Base-by-base conservation (phyloP, 1,140 invertebrate species). In the Drosophila ambigua region DNA sequence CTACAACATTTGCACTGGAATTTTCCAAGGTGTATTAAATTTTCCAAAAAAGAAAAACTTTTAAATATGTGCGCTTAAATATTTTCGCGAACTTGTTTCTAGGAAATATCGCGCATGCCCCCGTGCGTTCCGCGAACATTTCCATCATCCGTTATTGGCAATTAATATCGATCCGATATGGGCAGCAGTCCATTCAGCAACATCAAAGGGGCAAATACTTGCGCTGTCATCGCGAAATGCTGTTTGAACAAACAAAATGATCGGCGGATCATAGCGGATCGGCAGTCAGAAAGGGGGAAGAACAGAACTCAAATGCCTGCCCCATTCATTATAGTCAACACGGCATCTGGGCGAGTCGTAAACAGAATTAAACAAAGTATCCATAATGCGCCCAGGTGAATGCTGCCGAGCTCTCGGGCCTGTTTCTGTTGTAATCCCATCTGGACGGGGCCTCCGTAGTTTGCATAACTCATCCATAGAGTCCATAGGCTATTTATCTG, bases 381-480 rank as follows among this genome's bases (percentile, higher is more conserved):
- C 71, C 71, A 4, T 73, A 73, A 73, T 73, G 41, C 51, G 8
- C 49, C 50, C 65, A 58, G 51, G 52, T 57, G 62, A 58, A 68
- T 68, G 31, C 16, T 24, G 35, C 26, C 20, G 13, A 53, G 48
- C 62, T 23, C 9, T 5, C 35, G 8, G 8, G 8, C 28, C 7
- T 60, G 20, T 20, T 31, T 9, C 31, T 67, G 72, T 71, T 72
- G 54, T 39, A 63, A 58, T 43, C 45, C 62, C 53, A 51, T 79
- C 58, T 55, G 66, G 45, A n/a, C 45, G 46, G 66, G 20, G 57
- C 35, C 52, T 45, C 46, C 52, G 58, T 45, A 44, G 77, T 60
- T 80, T 79, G 77, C 77, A 79, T 79, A 80, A 80, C 78, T 80
- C 77, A 80, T 61, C 60, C 58, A 48, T 24, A 16, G 75, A 16